Evolutionary conservation across 2,888 invertebrate genomes (phyloP), one percentile per base, ranked within the genome.

Genomic region (Lasioglossum pauxillum): DNA sequence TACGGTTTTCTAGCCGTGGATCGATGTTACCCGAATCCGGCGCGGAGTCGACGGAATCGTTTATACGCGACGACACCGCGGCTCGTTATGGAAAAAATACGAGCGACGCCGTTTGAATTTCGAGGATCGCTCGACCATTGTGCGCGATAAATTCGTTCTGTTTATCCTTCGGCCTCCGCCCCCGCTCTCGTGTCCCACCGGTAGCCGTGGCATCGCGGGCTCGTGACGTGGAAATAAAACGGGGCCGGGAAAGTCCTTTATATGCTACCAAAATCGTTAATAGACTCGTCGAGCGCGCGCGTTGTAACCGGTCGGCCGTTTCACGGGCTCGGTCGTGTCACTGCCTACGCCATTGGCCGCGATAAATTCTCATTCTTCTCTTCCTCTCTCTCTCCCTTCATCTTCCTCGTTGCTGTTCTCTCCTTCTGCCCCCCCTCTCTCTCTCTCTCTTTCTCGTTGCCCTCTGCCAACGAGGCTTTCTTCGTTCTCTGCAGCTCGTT

Each of bases 341-440:
- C 84, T 23, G 73, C 81, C 82, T 86, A 86, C 89, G 89, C 89
- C 84, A 89, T 69, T 85, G 87, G 79, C 23, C 73, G 73, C 81
- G 67, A 89, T 89, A 83, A 83, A 89, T 89, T 83, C 82, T 82
- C 78, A 76, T 82, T 82, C 75, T 80, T 80, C 71, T 78, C 74
- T 14, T 60, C 31, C 16, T 72, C 78, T 77, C 72, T 64, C 80
- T 27, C n/a, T 44, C n/a, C 19, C 31, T 57, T 27, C 57, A n/a
- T 57, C 60, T 16, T 69, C 53, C 31, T 49, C 81, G 35, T 74
- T 14, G 14, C 23, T 64, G 23, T 23, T 67, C 19, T 35, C 35
- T 67, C 19, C 12, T 2, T 57, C 57, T n/a, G 4, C 14, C 60
- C 14, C 35, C 8, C 16, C 35, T 38, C 35, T 69, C 69, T 2